Conservation (phyloP, 2,797 vertebrate species). For the Aselliscus stoliczkanus region DNA sequence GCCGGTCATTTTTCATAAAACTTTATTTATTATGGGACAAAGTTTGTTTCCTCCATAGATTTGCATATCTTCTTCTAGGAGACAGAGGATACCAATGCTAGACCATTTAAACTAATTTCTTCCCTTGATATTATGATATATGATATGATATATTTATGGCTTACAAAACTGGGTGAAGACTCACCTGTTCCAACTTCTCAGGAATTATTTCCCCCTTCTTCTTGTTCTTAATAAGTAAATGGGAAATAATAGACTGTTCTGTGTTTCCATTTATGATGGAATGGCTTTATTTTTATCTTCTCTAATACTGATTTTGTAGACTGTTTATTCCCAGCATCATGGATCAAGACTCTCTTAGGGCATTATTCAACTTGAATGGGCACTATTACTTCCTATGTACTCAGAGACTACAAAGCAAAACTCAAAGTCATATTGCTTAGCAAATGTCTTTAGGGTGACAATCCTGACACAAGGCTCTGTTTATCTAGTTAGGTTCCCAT, state of each 20-base stretch:
- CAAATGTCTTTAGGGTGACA: neutral
- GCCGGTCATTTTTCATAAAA: neutral
- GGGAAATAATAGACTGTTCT: neutral
- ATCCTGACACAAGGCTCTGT: neutral
- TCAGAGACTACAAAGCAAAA: neutral
- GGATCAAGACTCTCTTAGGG: neutral
- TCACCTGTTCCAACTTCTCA: neutral
- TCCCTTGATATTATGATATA: neutral
- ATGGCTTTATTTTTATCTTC: neutral
- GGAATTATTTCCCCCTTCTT: neutral
- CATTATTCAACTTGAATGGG: neutral
- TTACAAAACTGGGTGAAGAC: neutral
- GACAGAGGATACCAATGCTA: accelerated
- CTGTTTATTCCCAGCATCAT: neutral
- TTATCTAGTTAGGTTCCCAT: neutral
- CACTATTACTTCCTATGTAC: neutral
- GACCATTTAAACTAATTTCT: neutral
- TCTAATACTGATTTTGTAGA: neutral
- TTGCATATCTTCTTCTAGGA: neutral
- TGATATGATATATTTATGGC: neutral
- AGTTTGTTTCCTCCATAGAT: neutral
- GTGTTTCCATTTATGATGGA: neutral
- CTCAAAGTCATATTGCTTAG: neutral
- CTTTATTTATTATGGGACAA: neutral
- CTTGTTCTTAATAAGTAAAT: neutral